These are phyloP conservation scores for Calliopsis andreniformis DNA, from an alignment of 1,140 invertebrate genomes.

Conservation along the genomic window DNA sequence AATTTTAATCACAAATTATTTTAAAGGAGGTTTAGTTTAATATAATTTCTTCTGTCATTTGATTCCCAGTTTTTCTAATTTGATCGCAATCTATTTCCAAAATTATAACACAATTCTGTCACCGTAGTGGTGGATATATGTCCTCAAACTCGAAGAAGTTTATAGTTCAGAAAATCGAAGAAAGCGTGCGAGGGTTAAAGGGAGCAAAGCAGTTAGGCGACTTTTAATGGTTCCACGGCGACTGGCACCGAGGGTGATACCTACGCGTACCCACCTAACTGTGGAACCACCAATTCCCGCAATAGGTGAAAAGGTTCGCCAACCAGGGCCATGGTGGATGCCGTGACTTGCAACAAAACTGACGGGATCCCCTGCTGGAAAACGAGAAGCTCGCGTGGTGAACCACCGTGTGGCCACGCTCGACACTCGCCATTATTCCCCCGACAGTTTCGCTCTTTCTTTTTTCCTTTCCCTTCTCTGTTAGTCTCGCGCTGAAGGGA, in stretches of 20 bases:
- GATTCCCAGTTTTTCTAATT: too few relatives aligned
- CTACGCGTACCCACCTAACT: conserved; percentile 55
- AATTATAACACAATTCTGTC: too few relatives aligned
- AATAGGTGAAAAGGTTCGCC: conserved; percentile 64
- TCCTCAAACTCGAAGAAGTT: not conserved
- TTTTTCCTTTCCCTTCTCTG: conserved; percentile 27
- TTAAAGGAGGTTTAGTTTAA: too few relatives aligned
- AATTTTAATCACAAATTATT: too few relatives aligned
- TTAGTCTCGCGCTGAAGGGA: conserved; percentile 11
- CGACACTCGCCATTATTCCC: conserved; percentile 78
- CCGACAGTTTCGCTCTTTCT: conserved; percentile 42
- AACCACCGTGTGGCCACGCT: conserved; percentile 79
- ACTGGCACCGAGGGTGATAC: conserved; percentile 79
- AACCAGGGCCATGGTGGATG: conserved; percentile 55
- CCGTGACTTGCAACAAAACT: conserved; percentile 72
- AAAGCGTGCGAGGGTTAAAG: conserved; percentile 32
- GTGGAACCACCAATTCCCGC: conserved; percentile 36
- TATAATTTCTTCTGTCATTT: too few relatives aligned
- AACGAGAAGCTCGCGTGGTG: conserved; percentile 78
- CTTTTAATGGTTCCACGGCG: conserved; percentile 72
- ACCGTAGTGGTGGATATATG: not conserved
- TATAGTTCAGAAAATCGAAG: conserved; percentile 19
- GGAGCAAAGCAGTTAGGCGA: conserved; percentile 37
- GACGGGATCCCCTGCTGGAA: conserved; percentile 65
- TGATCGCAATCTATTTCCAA: not conserved